Evolutionary conservation across 2,113 vertebrate genomes (phyloP).

Genomic region (pig (Sus scrofa)): T2T-Sscrofa CM000813.6:129425001-129425500

Average conservation of each 20-base stretch:
- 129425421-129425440: too few species aligned
- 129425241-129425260: neutral
- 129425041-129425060: neutral
- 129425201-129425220: neutral
- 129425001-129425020: neutral
- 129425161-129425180: neutral
- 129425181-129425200: neutral
- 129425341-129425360: too few species aligned
- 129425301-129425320: neutral
- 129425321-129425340: conserved; percentile 22
- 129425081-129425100: neutral
- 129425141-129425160: too few species aligned
- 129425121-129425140: neutral
- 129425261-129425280: neutral
- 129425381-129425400: too few species aligned
- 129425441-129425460: neutral
- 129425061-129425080: neutral
- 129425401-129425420: too few species aligned
- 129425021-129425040: neutral
- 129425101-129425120: neutral
- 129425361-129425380: too few species aligned
- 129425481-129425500: neutral
- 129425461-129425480: conserved; percentile 29
- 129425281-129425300: neutral
- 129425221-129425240: neutral